Evolutionary conservation across 2,888 invertebrate genomes (phyloP).

Genomic region (Eupithecia insigniata): DNA sequence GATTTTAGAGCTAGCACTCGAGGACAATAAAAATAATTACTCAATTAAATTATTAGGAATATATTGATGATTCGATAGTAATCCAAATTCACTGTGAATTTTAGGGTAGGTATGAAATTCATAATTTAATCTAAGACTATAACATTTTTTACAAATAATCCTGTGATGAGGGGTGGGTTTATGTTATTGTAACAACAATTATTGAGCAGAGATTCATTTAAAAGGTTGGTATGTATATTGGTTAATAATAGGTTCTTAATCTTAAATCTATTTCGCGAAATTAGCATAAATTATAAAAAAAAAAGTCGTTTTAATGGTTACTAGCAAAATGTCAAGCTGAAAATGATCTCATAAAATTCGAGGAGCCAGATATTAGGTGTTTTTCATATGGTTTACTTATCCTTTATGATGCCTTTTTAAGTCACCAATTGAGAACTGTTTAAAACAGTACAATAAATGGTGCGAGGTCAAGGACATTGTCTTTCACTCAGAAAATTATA

Average conservation of each 20-base stretch:
- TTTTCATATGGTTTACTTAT: background rate
- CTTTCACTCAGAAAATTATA: background rate
- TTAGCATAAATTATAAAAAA: background rate
- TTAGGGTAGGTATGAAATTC: slow-evolving; percentile 21
- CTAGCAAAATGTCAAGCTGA: slow-evolving; percentile 28
- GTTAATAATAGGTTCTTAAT: slow-evolving; percentile 4
- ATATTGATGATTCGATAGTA: slow-evolving; percentile 38
- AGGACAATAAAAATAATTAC: slow-evolving; percentile 37
- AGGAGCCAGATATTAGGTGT: slow-evolving; percentile 46
- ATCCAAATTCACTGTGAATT: slow-evolving; percentile 26
- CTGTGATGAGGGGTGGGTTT: slow-evolving; percentile 76
- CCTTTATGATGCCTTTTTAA: background rate
- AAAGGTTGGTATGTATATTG: slow-evolving; percentile 12
- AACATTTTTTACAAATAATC: slow-evolving; percentile 41
- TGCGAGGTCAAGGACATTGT: background rate
- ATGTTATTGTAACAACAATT: slow-evolving; percentile 58
- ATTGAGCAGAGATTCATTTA: slow-evolving; percentile 74
- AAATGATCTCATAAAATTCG: slow-evolving; percentile 49
- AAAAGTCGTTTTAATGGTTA: slow-evolving; percentile 6
- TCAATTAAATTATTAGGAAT: slow-evolving; percentile 30
- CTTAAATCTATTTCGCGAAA: background rate
- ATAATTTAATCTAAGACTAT: slow-evolving; percentile 42
- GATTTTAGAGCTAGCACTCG: slow-evolving; percentile 2
- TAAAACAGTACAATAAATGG: background rate
- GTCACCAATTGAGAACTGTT: background rate